phyloP scores from a whole-genome alignment of 2,888 invertebrate genomes.

The Napeogenes inachia region DNA sequence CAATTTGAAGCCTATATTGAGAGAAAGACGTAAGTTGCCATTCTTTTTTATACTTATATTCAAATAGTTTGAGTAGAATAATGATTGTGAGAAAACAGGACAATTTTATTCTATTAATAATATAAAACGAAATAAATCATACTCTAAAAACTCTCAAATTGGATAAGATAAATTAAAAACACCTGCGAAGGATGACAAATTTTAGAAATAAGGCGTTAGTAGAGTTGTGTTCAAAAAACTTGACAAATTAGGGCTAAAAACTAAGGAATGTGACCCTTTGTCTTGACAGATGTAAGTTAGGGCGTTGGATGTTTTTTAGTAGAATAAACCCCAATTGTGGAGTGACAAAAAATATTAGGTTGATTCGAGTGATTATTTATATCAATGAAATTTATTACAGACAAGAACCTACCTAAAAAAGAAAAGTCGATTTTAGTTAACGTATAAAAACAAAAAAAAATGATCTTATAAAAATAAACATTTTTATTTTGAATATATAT shows the following conservation, averaged over 20 bases:
- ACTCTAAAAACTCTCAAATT: slow-evolving; percentile 10
- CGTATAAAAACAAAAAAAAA: too few species aligned
- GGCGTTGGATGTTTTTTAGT: slow-evolving; percentile 29
- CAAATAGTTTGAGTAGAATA: too few species aligned
- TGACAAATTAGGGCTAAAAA: slow-evolving; percentile 52
- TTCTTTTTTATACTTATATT: not conserved
- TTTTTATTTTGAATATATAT: too few species aligned
- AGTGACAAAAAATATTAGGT: slow-evolving; percentile 11
- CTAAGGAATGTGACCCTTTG: slow-evolving; percentile 45
- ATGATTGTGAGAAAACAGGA: too few species aligned
- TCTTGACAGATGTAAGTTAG: slow-evolving; percentile 37
- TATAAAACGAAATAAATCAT: slow-evolving; percentile 4
- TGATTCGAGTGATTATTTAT: not conserved
- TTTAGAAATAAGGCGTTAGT: slow-evolving; percentile 17
- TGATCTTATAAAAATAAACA: too few species aligned
- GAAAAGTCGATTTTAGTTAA: too few species aligned
- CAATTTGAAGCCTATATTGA: slow-evolving; percentile 52
- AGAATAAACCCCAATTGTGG: slow-evolving; percentile 17
- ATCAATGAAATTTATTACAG: not conserved
- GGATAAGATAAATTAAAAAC: slow-evolving; percentile 6
- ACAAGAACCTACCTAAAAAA: too few species aligned
- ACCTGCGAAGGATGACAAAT: slow-evolving; percentile 26
- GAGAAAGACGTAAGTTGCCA: slow-evolving; percentile 54
- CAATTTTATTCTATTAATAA: slow-evolving; percentile 7
- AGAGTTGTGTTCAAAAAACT: slow-evolving; percentile 38